Conservation (phyloP, 2,888 invertebrate genomes). For the Hanleya hanleyi region DNA sequence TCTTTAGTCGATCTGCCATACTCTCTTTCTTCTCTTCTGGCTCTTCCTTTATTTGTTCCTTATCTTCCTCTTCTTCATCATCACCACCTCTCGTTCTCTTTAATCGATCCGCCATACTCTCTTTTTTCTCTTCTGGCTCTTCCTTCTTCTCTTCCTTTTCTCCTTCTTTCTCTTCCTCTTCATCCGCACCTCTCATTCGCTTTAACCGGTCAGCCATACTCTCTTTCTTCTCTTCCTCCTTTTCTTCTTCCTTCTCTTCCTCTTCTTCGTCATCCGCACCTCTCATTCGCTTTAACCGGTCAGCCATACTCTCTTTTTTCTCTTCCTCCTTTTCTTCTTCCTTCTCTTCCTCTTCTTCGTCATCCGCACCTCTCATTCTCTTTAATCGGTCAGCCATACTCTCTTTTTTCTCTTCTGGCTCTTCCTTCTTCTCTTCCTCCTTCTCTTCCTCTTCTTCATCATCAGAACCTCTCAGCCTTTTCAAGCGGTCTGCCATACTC, state of each 20-base stretch:
- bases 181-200: neutral
- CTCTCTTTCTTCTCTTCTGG: neutral
- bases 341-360: neutral
- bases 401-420: neutral
- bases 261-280: neutral
- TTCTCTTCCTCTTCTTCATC: constrained; percentile 2
- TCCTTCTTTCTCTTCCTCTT: neutral
- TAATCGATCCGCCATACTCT: neutral
- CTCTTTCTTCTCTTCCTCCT: neutral
- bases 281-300: neutral
- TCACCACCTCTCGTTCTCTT: neutral
- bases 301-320: neutral
- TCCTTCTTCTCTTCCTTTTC: neutral
- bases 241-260: neutral
- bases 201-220: neutral
- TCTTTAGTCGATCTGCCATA: neutral
- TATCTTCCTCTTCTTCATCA: neutral
- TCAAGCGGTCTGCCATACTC: neutral
- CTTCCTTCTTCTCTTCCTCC: neutral
- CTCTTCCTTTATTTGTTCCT: neutral
- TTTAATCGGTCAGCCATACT: neutral
- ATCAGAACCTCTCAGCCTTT: neutral
- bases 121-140: neutral
- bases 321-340: constrained; percentile 4
- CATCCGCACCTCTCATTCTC: neutral